A percentile compares a stretch with the other conserved stretches of the same genome.
Evolutionary conservation across 2,888 invertebrate species (phyloP).

Genomic region (Drosophila eohydei): DNA sequence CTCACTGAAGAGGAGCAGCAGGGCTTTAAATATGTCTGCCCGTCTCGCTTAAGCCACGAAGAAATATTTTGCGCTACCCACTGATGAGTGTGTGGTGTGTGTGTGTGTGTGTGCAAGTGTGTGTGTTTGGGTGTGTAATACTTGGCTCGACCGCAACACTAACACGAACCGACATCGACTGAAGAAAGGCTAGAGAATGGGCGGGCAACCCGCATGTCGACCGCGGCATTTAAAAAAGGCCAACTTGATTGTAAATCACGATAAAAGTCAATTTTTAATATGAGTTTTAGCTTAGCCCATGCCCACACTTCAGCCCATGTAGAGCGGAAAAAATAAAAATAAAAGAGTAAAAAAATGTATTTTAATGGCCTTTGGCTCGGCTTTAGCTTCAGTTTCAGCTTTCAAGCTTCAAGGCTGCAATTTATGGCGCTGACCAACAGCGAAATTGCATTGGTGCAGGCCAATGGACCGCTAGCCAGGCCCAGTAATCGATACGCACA

Average conservation of each 20-base stretch:
- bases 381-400: slow-evolving; percentile 51
- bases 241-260: slow-evolving; percentile 82
- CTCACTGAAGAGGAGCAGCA: slow-evolving; percentile 12
- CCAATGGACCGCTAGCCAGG: slow-evolving; percentile 24
- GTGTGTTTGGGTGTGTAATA: slow-evolving; percentile 19
- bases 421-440: slow-evolving; percentile 78
- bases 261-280: slow-evolving; percentile 83
- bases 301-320: slow-evolving; percentile 34
- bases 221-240: slow-evolving; percentile 80
- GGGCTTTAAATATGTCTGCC: slow-evolving; percentile 71
- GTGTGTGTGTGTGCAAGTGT: slow-evolving; percentile 16
- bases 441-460: slow-evolving; percentile 70
- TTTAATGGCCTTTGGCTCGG: slow-evolving; percentile 76
- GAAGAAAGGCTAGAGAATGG: slow-evolving; percentile 15
- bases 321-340: slow-evolving; percentile 43
- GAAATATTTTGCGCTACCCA: slow-evolving; percentile 70
- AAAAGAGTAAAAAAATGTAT: slow-evolving; percentile 50
- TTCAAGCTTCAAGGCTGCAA: slow-evolving; percentile 75
- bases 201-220: slow-evolving; percentile 72
- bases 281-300: slow-evolving; percentile 71
- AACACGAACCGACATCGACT: slow-evolving; percentile 52
- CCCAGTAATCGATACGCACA: slow-evolving; percentile 68
- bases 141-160: slow-evolving; percentile 62
- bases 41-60: slow-evolving; percentile 76
- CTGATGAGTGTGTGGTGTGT: slow-evolving; percentile 47